These are phyloP conservation scores for Drosophila demipolita DNA, from an alignment of 2,888 invertebrate species.

Conservation along the genomic window DNA sequence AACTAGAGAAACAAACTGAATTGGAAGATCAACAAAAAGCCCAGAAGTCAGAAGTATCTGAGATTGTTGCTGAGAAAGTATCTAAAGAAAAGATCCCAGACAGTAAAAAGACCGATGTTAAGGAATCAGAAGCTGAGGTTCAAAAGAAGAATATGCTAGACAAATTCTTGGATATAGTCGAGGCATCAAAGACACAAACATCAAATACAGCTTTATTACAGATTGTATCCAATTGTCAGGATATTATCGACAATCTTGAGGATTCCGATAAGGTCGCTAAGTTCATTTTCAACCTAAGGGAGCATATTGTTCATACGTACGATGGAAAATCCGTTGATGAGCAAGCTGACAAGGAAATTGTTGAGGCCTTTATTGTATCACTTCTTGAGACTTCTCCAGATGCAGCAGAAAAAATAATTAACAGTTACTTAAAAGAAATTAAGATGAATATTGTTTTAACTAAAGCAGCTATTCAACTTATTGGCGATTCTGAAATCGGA, in stretches of 20 bases:
- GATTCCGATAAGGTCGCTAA: conserved; percentile 58
- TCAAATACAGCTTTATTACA: conserved; percentile 8
- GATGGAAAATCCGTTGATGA: conserved; percentile 64
- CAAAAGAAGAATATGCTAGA: conserved; percentile 12
- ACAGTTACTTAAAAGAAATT: conserved; percentile 51
- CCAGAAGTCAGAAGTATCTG: neutral
- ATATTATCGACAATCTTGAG: conserved; percentile 43
- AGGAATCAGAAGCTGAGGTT: neutral
- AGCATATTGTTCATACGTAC: conserved; percentile 82
- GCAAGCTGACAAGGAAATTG: conserved; percentile 19
- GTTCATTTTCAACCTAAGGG: conserved; percentile 73
- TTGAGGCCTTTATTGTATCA: conserved; percentile 50
- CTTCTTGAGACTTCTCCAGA: conserved; percentile 50
- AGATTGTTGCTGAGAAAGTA: neutral
- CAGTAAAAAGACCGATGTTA: conserved; percentile 19
- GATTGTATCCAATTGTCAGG: conserved; percentile 23
- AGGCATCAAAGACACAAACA: conserved; percentile 4
- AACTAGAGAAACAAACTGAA: neutral
- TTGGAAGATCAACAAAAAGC: neutral
- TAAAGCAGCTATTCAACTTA: conserved; percentile 41
- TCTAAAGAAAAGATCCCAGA: neutral
- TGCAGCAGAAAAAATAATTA: conserved; percentile 40
- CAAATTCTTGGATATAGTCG: conserved; percentile 17
- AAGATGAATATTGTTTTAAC: conserved; percentile 49
- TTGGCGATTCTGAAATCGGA: conserved; percentile 44